Percentiles rank a stretch among this genome's conserved stretches.
Evolutionary conservation across 2,888 invertebrate genomes (phyloP).

Genomic region (Xestobium rufovillosum): DNA sequence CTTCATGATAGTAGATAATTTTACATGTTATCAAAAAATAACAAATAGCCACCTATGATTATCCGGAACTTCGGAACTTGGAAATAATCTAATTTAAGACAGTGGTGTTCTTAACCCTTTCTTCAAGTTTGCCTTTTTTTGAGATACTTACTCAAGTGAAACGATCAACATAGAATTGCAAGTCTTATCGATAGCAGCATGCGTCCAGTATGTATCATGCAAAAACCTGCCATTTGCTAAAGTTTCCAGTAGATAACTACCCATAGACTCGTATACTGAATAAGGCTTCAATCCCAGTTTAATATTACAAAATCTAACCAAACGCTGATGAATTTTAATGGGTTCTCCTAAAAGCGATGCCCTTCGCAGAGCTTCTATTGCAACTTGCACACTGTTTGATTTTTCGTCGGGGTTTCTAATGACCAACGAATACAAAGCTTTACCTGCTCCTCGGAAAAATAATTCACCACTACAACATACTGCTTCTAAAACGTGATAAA

Average conservation of each 20-base stretch:
- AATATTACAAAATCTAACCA: constrained; percentile 61
- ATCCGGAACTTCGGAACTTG: constrained; percentile 1
- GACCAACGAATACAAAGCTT: constrained; percentile 59
- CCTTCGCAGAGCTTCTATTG: constrained; percentile 57
- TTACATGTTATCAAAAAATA: constrained; percentile 2
- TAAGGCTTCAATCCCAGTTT: constrained; percentile 64
- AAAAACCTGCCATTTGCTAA: constrained; percentile 59
- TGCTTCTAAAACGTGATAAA: too few relatives aligned
- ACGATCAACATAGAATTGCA: constrained; percentile 61
- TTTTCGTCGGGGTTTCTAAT: constrained; percentile 50
- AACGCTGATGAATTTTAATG: constrained; percentile 55
- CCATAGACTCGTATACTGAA: constrained; percentile 63
- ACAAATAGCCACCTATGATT: constrained; percentile 2
- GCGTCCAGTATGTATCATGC: constrained; percentile 64
- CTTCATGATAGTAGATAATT: constrained; percentile 4
- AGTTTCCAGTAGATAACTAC: constrained; percentile 56
- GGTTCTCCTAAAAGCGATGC: constrained; percentile 59
- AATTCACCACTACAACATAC: constrained; percentile 63
- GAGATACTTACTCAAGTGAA: constrained; percentile 60
- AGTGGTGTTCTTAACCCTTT: too few relatives aligned
- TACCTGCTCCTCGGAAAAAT: constrained; percentile 60
- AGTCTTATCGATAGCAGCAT: constrained; percentile 53
- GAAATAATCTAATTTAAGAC: too few relatives aligned
- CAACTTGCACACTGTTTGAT: constrained; percentile 55
- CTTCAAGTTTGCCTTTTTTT: too few relatives aligned